A percentile compares a stretch with the other conserved stretches of the same genome.
phyloP scores from a whole-genome alignment of 92 coral and sea anemone species.

The Epizoanthus rinbou region DNA sequence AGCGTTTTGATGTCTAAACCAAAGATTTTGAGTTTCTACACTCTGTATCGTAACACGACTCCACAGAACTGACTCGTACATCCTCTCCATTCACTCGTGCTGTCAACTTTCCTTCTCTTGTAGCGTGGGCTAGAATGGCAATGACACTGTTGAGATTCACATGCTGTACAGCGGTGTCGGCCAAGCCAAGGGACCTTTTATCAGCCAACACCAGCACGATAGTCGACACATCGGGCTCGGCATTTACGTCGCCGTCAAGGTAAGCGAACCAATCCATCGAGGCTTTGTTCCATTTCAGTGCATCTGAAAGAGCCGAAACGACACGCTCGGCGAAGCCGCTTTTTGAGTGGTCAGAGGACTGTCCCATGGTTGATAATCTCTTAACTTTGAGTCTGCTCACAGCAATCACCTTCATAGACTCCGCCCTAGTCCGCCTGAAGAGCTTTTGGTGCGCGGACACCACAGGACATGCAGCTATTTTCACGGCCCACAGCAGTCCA shows the following conservation, averaged over 20 bases:
- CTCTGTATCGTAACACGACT: constrained; percentile 5
- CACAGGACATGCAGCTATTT: constrained; percentile 28
- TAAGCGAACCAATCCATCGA: constrained; percentile 15
- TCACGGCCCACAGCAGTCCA: constrained; percentile 26
- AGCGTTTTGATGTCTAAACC: not conserved
- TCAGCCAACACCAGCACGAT: constrained; percentile 30
- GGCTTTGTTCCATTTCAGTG: constrained; percentile 15
- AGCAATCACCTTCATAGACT: constrained; percentile 2
- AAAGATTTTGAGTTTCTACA: constrained; percentile 9
- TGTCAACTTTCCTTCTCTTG: not conserved
- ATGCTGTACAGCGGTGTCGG: not conserved
- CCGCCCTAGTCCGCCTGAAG: not conserved
- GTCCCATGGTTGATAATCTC: not conserved
- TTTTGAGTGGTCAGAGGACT: constrained; percentile 9
- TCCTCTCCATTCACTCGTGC: not conserved
- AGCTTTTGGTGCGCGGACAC: constrained; percentile 20
- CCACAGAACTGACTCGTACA: not conserved
- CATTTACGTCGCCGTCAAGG: not conserved
- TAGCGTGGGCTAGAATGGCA: not conserved
- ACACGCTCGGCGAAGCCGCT: constrained; percentile 26
- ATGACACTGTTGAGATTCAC: constrained; percentile 1
- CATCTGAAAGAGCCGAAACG: constrained; percentile 2
- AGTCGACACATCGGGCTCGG: not conserved
- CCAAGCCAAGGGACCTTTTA: constrained; percentile 2
- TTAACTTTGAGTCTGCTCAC: constrained; percentile 18